These are phyloP conservation scores for Eufriesea mexicana DNA, from an alignment of 1,140 invertebrate species.

Conservation along the genomic window DNA sequence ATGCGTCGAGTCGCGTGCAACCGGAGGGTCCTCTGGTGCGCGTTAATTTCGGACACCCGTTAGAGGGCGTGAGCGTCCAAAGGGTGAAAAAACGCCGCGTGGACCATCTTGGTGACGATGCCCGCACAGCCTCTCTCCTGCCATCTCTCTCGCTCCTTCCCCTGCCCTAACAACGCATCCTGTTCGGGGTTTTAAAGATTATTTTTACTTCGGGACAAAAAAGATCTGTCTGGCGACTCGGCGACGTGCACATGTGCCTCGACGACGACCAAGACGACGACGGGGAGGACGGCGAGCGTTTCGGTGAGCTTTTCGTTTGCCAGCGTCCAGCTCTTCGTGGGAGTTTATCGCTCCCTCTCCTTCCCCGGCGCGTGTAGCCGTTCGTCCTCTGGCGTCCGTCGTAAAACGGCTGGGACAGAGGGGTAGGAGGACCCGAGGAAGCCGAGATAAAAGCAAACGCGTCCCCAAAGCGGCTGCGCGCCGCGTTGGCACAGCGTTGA, in stretches of 20 bases:
- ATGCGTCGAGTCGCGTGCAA: conserved; percentile 33
- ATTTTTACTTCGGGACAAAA: conserved; percentile 82
- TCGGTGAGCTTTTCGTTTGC: conserved; percentile 62
- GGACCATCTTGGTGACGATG: conserved; percentile 79
- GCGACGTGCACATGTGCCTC: conserved; percentile 76
- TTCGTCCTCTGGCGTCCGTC: neutral
- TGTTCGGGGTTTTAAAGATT: conserved; percentile 83
- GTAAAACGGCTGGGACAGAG: conserved; percentile 30
- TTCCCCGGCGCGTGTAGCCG: no score
- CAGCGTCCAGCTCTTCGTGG: conserved; percentile 72
- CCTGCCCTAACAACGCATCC: conserved; percentile 75
- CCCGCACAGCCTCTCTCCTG: conserved; percentile 62
- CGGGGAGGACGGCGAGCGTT: conserved; percentile 54
- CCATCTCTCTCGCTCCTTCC: conserved; percentile 45
- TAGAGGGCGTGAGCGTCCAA: conserved; percentile 78
- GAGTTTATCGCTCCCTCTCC: conserved; percentile 62
- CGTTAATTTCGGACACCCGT: conserved; percentile 80
- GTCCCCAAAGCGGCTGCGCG: conserved; percentile 55
- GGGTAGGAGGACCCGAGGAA: conserved; percentile 6
- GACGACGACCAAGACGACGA: conserved; percentile 58
- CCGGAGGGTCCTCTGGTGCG: conserved; percentile 30
- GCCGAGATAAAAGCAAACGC: conserved; percentile 58
- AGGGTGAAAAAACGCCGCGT: conserved; percentile 79
- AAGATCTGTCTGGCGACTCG: conserved; percentile 81
- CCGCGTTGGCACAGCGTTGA: conserved; percentile 58